Evolutionary conservation across 2,797 vertebrate species (phyloP).

Genomic region (Urophycis tenuis): DNA sequence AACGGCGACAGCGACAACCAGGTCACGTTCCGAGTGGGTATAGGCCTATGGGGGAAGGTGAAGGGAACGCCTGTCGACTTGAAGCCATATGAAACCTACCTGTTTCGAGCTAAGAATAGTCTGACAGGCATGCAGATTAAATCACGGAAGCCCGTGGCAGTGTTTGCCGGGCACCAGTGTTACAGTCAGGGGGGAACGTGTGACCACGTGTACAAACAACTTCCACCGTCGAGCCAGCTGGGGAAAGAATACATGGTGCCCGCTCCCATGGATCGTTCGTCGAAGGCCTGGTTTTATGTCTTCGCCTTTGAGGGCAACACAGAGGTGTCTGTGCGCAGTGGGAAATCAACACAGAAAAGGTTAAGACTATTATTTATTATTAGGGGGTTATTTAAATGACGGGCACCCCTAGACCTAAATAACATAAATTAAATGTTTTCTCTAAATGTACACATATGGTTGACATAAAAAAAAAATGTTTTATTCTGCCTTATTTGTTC

Average conservation of each 20-base stretch:
- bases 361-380: not conserved
- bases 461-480: not conserved
- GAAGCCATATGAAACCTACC: constrained; percentile 37
- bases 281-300: constrained; percentile 28
- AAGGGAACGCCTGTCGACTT: constrained; percentile 15
- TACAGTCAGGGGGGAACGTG: constrained; percentile 16
- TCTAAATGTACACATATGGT: not conserved
- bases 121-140: constrained; percentile 40
- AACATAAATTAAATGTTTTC: not conserved
- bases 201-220: constrained; percentile 51
- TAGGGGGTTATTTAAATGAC: not conserved
- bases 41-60: not conserved
- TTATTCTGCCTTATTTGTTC: not conserved
- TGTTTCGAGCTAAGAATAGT: constrained; percentile 21
- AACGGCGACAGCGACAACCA: constrained; percentile 43
- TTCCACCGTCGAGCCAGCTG: constrained; percentile 37
- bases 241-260: constrained; percentile 46
- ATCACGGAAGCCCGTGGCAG: constrained; percentile 39
- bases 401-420: too few relatives aligned
- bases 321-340: constrained; percentile 25
- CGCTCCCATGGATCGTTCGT: constrained; percentile 16
- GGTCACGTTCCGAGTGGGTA: constrained; percentile 24
- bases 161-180: constrained; percentile 48
- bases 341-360: not conserved
- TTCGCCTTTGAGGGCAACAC: constrained; percentile 46